Conservation (phyloP, 30 jellyfish, hydroid and myxozoan species). For the Hydra vulgaris region DNA sequence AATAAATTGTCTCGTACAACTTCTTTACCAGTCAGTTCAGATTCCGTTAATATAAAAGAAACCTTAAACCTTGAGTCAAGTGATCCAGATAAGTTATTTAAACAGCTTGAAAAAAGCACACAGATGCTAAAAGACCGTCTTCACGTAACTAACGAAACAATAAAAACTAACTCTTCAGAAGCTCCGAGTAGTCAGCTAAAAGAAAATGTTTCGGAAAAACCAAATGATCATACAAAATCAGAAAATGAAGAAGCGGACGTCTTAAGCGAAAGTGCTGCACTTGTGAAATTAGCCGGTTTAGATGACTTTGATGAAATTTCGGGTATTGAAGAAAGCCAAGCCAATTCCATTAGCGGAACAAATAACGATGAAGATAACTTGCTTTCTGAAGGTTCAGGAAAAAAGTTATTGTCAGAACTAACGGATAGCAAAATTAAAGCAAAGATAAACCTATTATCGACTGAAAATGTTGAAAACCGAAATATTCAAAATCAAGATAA, state of each 20-base stretch:
- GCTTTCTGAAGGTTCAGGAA: background rate
- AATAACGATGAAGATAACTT: background rate
- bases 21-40: background rate
- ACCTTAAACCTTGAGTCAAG: background rate
- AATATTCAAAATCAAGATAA: background rate
- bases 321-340: background rate
- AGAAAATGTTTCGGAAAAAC: background rate
- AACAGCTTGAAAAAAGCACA: slow-evolving; percentile 1
- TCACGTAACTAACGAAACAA: background rate
- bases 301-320: background rate
- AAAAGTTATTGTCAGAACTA: background rate
- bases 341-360: background rate
- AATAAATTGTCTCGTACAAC: background rate
- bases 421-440: too few species aligned
- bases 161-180: background rate
- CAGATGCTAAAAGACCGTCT: background rate
- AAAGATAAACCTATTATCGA: too few species aligned
- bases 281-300: background rate
- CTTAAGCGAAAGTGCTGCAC: background rate
- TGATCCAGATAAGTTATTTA: background rate
- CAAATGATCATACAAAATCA: background rate
- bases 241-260: background rate
- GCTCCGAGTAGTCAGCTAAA: background rate
- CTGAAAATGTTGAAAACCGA: background rate
- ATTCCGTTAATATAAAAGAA: background rate